Evolutionary conservation across 1,140 invertebrate species (phyloP), one percentile per base, ranked within the genome.

Genomic region (Drosophila aff.): DNA sequence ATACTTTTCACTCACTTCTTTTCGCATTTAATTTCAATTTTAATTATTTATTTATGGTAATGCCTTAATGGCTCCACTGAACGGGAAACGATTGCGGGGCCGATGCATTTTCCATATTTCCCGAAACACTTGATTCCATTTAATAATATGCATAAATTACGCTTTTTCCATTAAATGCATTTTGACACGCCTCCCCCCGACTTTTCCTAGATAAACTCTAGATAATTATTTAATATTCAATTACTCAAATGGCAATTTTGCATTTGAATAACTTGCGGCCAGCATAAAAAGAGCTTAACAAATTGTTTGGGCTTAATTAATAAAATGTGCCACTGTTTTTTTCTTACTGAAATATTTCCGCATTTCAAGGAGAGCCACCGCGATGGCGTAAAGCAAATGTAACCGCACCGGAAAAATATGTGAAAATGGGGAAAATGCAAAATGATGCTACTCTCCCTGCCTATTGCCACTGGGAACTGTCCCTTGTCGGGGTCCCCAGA

Each of bases 11-110:
- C 10, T 2, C 16, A 15, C 2, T 31, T 31, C 11, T n/a, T 65
- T 58, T 58, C 16, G 31, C 40, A 50, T 65, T 82, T 82, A 23
- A 79, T 82, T 55, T 71, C 2, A 26, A 43, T 73, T 73, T 73
- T 38, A 61, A 73, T 73, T 72, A 73, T 73, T 87, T 72, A 87
- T 87, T 87, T 81, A 89, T 87, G 77, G 59, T 81, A 89, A 87
- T 87, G 50, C 79, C 76, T 82, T 79, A 82, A 89, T 87, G 77
- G 68, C 58, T 68, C 46, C 59, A 38, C 11, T 62, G 63, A 44
- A 46, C 57, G 16, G 16, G 36, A 58, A 40, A 18, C 58, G 57
- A 26, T 46, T 36, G 52, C 52, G 18, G 52, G 18, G 18, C 21
- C 18, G 16, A 36, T 63, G 23, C 28, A 63, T 66, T 66, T 71